Evolutionary conservation across 2,888 invertebrate genomes (phyloP).

Genomic region (Operophtera brumata): DNA sequence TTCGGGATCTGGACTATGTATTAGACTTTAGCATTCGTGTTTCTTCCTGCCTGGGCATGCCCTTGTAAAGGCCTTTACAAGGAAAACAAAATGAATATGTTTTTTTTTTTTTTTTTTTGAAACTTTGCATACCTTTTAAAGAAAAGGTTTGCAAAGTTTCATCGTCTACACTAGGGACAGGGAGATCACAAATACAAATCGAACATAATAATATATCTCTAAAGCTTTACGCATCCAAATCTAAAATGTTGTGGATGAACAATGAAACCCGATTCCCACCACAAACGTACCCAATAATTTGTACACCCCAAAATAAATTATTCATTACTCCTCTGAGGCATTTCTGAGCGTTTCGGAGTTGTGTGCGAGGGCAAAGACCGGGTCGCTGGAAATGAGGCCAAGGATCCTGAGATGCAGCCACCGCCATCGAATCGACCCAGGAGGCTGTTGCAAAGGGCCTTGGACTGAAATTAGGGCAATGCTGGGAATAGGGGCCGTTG

Average conservation of each 20-base stretch:
- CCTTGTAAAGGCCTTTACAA: too few species aligned
- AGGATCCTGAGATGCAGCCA: slow-evolving; percentile 28
- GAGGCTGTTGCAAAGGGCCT: slow-evolving; percentile 30
- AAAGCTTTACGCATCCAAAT: too few species aligned
- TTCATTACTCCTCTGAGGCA: slow-evolving; percentile 1
- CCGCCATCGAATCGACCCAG: slow-evolving; percentile 16
- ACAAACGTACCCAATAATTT: not conserved
- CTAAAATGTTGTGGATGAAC: not conserved
- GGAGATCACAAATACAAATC: too few species aligned
- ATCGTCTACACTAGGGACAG: too few species aligned
- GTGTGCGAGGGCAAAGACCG: slow-evolving; percentile 25
- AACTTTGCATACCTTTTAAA: too few species aligned
- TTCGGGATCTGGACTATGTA: too few species aligned
- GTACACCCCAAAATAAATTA: not conserved
- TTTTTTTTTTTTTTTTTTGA: too few species aligned
- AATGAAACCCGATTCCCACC: not conserved
- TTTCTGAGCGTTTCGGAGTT: slow-evolving; percentile 16
- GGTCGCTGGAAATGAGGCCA: slow-evolving; percentile 27
- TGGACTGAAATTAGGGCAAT: slow-evolving; percentile 26
- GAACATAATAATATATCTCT: too few species aligned
- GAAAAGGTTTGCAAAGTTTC: too few species aligned
- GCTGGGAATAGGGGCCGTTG: slow-evolving; percentile 7
- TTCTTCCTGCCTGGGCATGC: too few species aligned
- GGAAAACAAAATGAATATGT: too few species aligned
- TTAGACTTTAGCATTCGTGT: too few species aligned